Percentiles rank a stretch among this genome's conserved stretches.
Evolutionary conservation across 2,113 vertebrate genomes (phyloP).

Genomic region (Catagonus wagneri): DNA sequence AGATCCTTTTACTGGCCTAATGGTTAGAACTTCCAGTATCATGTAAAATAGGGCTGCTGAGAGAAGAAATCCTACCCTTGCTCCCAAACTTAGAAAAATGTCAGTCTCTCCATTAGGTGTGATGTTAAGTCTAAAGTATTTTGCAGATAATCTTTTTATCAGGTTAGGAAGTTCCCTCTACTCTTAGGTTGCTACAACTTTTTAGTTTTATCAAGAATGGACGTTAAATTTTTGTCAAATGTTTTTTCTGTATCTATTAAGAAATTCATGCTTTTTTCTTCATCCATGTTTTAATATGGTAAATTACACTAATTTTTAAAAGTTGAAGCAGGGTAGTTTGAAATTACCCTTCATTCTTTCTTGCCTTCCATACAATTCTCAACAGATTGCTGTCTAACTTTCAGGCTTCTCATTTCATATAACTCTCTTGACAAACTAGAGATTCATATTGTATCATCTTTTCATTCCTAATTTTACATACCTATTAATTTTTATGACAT

Average conservation of each 20-base stretch:
- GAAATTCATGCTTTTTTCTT: not conserved
- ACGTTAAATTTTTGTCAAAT: slow-evolving; percentile 19
- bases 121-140: not conserved
- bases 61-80: not conserved
- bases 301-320: not conserved
- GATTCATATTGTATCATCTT: not conserved
- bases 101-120: not conserved
- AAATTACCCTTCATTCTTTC: not conserved
- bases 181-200: not conserved
- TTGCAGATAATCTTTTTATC: not conserved
- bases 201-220: not conserved
- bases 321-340: not conserved
- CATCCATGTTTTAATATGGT: not conserved
- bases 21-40: not conserved
- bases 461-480: not conserved
- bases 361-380: not conserved
- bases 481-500: not conserved
- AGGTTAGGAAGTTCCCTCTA: not conserved
- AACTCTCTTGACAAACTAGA: not conserved
- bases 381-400: not conserved
- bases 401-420: not conserved
- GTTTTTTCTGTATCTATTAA: not conserved
- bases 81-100: not conserved
- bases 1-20: not conserved
- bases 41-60: not conserved